Percentiles rank a stretch among this genome's conserved stretches.
Conservation (phyloP, 2,113 vertebrate species). For the Prunella himalayana region DNA sequence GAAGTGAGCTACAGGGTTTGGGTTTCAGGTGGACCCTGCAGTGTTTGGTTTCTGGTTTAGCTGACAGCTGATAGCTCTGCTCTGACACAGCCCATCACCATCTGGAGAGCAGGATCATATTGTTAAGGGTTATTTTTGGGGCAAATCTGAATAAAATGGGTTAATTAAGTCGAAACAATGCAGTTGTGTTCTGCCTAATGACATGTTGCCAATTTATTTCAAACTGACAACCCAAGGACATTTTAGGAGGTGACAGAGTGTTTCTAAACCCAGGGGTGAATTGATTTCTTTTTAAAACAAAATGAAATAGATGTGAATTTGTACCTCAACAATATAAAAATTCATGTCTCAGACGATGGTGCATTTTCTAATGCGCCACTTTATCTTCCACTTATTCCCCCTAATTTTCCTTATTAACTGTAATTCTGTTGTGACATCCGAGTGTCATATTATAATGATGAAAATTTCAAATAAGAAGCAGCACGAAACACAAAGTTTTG, state of each 20-base stretch:
- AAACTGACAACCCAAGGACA: constrained; percentile 46
- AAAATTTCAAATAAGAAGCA: background rate
- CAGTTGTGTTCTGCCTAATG: constrained; percentile 7
- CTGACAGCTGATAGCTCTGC: background rate
- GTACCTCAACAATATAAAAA: background rate
- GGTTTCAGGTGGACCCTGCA: background rate
- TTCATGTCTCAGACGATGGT: background rate
- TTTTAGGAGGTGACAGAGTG: constrained; percentile 8
- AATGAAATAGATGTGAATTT: background rate
- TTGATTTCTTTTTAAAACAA: constrained; percentile 9
- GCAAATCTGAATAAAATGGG: constrained; percentile 41
- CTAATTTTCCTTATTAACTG: constrained; percentile 53
- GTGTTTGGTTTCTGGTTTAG: background rate
- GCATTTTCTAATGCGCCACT: background rate
- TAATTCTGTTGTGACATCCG: constrained; percentile 44
- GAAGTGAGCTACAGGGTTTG: fast-evolving
- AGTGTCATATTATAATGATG: background rate
- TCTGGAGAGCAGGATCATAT: background rate
- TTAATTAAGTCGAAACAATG: background rate
- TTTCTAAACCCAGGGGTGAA: constrained; percentile 16
- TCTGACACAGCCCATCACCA: background rate
- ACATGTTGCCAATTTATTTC: constrained; percentile 23
- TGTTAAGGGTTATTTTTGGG: background rate
- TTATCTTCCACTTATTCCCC: constrained; percentile 25
- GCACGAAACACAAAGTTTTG: background rate